Base-by-base conservation (phyloP, 2,113 vertebrate genomes). In the Pantherophis guttatus region DNA sequence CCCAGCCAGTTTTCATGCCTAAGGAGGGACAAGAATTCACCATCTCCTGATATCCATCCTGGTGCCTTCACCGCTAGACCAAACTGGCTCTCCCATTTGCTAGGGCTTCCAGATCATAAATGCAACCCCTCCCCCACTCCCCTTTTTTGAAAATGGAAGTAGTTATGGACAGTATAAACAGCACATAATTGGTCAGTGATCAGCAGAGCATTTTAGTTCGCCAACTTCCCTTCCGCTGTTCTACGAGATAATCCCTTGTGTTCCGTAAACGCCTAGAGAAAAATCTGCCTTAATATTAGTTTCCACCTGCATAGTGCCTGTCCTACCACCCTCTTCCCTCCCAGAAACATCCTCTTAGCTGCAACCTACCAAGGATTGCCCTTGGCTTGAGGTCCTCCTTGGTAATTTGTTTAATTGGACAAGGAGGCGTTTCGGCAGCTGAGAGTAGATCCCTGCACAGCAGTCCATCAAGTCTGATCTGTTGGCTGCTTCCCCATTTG, bases 391-490 rank as follows among this genome's bases (percentile, higher is more conserved):
- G 94, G 26, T 92, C 95, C 94, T 92, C 93, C 15, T 0, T 75
- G 75, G 96, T 96, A 88, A 97, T 97, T 97, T 96, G 95, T 95
- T 94, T 96, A 97, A 97, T 96, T 94, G 97, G 97, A 96, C 93
- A 95, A 96, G 88, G 88, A 93, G 94, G 94, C 91, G 7, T 96
- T 96, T 54, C 0, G 1, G 58, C 94, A 65, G 95, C 91, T 95
- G 86, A 59, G 95, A 19, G 93, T 95, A 92, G 94, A 91, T 95
- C 93, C 96, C 89, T 52, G 21, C 90, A 52, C 91, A 57, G 87
- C 96, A 96, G 94, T 94, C 96, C 96, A 95, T 97, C 96, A 96
- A 96, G 95, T 94, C 95, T 96, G 90, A 95, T 94, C 97, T 95
- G 93, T 58, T 97, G 96, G 94, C 96, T n/a, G 10, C 3, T 91